Base-by-base conservation (phyloP, 1,140 invertebrate species). In the Drosophila paulistorum region DNA sequence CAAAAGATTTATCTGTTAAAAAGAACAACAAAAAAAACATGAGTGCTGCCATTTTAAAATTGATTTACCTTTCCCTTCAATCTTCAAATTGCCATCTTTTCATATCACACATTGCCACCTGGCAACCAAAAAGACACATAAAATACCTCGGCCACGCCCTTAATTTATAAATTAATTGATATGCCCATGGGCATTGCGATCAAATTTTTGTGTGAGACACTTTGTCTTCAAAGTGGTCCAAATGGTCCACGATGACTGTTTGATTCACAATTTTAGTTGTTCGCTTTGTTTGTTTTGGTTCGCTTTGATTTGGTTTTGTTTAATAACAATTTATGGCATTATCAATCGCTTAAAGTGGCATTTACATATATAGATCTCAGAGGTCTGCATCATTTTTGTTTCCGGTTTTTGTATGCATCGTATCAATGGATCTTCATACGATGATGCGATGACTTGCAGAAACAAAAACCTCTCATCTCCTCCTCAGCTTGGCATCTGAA, bases 101-200 rank as follows among this genome's bases (percentile, higher is more conserved):
- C 45, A 51, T 20, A 48, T 58, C 45, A 51, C 45, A 48, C 45
- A 9, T 35, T 57, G 7, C 13, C 54, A 30, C 30, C 54, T 57
- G 17, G 45, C 30, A 57, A 57, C 54, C 13, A 51, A 9, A 51
- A 17, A 20, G 3, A 3, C 14, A n/a, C 54, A n/a, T 14, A 55
- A 5, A 14, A 58, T 7, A 9, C 20, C n/a, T 23, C n/a, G 2
- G 30, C n/a, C 55, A 58, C 55, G 55, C 55, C 55, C n/a, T 35
- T 58, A 14, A 58, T 58, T 59, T 37, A 17, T 10, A 17, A 59
- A 37, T 59, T 59, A 59, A 59, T 59, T 59, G 14, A 59, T 17
- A 37, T 59, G 57, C 57, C 57, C 57, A 37, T 59, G 57, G 57
- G 57, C 57, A 37, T 23, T 51, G 45, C 45, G 45, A 51, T 17